These are phyloP conservation scores for Lydus trimaculatus DNA, from an alignment of 2,888 invertebrate genomes.

Conservation along the genomic window DNA sequence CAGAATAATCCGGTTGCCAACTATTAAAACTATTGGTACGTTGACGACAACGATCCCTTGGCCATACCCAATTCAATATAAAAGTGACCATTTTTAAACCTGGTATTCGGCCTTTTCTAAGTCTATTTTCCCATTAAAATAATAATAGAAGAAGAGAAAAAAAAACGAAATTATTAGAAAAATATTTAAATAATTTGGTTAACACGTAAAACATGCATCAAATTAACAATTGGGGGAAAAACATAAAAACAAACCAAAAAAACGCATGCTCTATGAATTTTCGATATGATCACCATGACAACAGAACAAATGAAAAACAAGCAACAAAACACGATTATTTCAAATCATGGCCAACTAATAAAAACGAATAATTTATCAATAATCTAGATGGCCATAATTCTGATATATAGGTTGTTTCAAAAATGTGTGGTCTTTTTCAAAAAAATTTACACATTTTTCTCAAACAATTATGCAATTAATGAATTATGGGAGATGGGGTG, in stretches of 20 bases:
- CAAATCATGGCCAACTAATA: background rate
- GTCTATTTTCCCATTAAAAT: slow-evolving; percentile 65
- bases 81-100: slow-evolving; percentile 80
- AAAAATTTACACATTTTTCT: no score
- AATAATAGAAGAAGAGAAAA: no score
- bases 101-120: slow-evolving; percentile 95
- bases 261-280: background rate
- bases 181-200: background rate
- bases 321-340: background rate
- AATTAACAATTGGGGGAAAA: background rate
- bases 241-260: background rate
- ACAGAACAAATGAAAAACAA: background rate
- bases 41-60: slow-evolving; percentile 70
- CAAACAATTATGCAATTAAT: background rate
- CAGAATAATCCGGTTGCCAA: slow-evolving; percentile 59
- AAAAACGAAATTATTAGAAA: background rate
- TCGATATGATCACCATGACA: background rate
- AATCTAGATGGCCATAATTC: no score
- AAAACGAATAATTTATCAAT: no score
- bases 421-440: no score
- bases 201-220: slow-evolving; percentile 34
- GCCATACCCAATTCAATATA: slow-evolving; percentile 79
- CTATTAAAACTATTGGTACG: slow-evolving; percentile 59
- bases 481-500: background rate
- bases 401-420: no score